Base-by-base conservation (phyloP, 2,113 vertebrate genomes). In the Cebus imitator region DNA sequence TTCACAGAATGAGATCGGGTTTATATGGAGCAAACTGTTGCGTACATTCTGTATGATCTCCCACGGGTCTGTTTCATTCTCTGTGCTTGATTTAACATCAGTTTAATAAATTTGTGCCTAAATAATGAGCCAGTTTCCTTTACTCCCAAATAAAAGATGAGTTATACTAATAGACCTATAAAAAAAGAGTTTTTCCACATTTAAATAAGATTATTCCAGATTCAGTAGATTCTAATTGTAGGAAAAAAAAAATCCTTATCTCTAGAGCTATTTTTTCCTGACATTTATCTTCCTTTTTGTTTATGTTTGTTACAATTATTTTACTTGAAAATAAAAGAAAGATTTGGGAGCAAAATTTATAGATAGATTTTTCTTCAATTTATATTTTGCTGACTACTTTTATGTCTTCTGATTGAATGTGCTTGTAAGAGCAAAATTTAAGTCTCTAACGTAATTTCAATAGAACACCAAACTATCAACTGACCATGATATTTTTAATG, bases 71-170 rank as follows among this genome's bases (percentile, higher is more conserved):
- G 14, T 84, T 86, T 79, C 78, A 92, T 50, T 87, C 43, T 80
- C 78, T 45, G 11, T 11, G 55, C 66, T 95, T 96, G 57, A 82
- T 85, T 91, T 87, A 64, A 85, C 23, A 68, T 66, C 70, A 85
- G 58, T 78, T 96, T 92, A 90, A 85, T 91, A 95, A 94, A 97
- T 37, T 61, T 93, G 48, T 57, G 43, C 90, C 52, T 90, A 95
- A 92, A 94, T 87, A 97, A 91, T 85, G 48, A 96, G 76, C 45
- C 3, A 0, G 23, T 86, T 96, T 94, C 68, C 55, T 96, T 92
- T 94, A 20, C 35, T 85, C 45, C 61, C 45, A 94, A 93, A 93
- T 83, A 81, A 87, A 95, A 78, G 52, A 79, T 57, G 43, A 91
- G 12, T 81, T 95, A 94, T 37, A 88, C 32, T 95, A 94, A 95